phyloP scores from a whole-genome alignment of 2,113 vertebrate genomes.

The Chloropsis hardwickii region DNA sequence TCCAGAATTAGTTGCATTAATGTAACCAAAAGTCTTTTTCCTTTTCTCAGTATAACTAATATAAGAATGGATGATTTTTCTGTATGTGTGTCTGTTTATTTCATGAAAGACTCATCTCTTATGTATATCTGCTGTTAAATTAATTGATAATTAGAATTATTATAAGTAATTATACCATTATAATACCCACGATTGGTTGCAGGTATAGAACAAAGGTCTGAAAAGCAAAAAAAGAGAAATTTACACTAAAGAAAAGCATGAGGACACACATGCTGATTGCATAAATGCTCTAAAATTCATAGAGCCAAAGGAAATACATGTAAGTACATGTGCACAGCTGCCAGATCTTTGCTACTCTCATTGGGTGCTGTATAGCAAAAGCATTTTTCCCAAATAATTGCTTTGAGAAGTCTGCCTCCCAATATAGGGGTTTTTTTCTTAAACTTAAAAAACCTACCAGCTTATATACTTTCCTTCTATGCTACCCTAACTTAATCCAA shows the following conservation, averaged over 20 bases:
- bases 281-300: not conserved
- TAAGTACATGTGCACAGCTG: not conserved
- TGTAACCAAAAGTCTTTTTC: not conserved
- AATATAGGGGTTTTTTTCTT: not conserved
- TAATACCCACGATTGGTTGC: not conserved
- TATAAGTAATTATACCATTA: not conserved
- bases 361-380: not conserved
- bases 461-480: not conserved
- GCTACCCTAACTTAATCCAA: not conserved
- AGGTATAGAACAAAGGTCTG: not conserved
- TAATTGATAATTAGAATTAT: not conserved
- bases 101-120: not conserved
- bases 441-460: rapidly evolving
- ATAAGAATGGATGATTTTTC: not conserved
- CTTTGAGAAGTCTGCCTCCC: not conserved
- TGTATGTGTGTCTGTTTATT: not conserved
- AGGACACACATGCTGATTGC: not conserved
- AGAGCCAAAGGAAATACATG: not conserved
- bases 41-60: not conserved
- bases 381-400: not conserved
- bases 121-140: not conserved
- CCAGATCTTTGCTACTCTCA: not conserved
- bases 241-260: not conserved
- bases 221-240: not conserved
- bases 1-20: not conserved